These are phyloP conservation scores for Drosophila orosa DNA, from an alignment of 1,140 invertebrate species.

Conservation along the genomic window DNA sequence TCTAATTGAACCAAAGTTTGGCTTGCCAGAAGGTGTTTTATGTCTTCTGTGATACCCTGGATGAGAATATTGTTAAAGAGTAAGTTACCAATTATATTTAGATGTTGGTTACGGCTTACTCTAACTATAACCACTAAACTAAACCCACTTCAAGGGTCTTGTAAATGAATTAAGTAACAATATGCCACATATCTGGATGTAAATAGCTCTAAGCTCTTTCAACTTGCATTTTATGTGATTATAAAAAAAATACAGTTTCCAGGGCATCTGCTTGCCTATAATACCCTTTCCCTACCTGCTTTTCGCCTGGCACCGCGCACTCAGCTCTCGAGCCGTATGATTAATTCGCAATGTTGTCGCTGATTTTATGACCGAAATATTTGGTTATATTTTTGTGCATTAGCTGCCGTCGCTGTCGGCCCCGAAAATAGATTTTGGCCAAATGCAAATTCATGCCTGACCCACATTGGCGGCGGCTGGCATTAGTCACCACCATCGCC, in stretches of 20 bases:
- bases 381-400: slow-evolving; percentile 59
- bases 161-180: no score
- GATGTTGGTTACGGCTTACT: no score
- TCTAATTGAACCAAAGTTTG: slow-evolving; percentile 9
- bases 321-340: slow-evolving; percentile 53
- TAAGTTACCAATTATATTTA: background rate
- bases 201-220: background rate
- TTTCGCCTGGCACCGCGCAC: slow-evolving; percentile 61
- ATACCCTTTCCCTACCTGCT: no score
- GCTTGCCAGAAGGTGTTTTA: background rate
- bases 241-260: background rate
- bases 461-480: slow-evolving; percentile 71
- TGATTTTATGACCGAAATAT: slow-evolving; percentile 76
- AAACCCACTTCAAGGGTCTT: background rate
- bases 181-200: no score
- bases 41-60: background rate
- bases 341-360: slow-evolving; percentile 73
- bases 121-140: no score
- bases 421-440: slow-evolving; percentile 72
- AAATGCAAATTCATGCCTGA: slow-evolving; percentile 83
- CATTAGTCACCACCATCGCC: slow-evolving; percentile 68
- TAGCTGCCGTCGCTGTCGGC: slow-evolving; percentile 20
- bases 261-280: slow-evolving; percentile 7
- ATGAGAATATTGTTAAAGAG: no score
- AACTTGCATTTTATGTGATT: background rate